Evolutionary conservation across 2,113 vertebrate species (phyloP).

Genomic region (Perognathus longimembris): DNA sequence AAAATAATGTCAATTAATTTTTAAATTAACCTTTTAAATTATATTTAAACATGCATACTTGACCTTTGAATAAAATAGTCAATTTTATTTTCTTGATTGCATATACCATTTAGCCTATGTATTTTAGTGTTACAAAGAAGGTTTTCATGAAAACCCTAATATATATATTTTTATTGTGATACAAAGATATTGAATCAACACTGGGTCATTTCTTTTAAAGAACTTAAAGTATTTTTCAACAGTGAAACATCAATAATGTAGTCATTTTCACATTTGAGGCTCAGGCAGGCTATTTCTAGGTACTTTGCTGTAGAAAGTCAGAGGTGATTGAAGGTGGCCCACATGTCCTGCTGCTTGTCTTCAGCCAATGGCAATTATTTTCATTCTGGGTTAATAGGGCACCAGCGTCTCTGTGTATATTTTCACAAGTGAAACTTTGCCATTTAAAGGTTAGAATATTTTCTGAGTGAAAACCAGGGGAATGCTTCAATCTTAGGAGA

Average conservation of each 20-base stretch:
- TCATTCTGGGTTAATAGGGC: conserved; percentile 58
- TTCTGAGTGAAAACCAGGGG: conserved; percentile 40
- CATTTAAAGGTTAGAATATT: conserved; percentile 78
- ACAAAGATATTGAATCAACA: neutral
- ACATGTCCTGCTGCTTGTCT: neutral
- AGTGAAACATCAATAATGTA: neutral
- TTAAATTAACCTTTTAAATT: neutral
- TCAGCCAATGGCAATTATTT: conserved; percentile 70
- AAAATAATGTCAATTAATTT: neutral
- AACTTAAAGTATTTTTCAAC: neutral
- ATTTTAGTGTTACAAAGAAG: neutral
- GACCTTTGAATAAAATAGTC: neutral
- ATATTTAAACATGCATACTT: neutral
- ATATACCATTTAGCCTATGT: neutral
- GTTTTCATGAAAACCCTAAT: neutral
- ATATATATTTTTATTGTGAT: neutral
- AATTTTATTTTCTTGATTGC: neutral
- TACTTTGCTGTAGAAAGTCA: neutral
- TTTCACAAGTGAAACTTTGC: conserved; percentile 74
- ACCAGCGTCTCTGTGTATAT: conserved; percentile 24
- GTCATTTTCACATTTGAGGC: neutral
- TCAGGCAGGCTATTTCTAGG: neutral
- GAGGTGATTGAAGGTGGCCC: neutral
- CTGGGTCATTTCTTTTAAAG: too few relatives aligned
- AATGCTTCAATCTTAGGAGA: conserved; percentile 44